Evolutionary conservation across 1,140 invertebrate genomes (phyloP).

Genomic region (Drosophila cardini): DNA sequence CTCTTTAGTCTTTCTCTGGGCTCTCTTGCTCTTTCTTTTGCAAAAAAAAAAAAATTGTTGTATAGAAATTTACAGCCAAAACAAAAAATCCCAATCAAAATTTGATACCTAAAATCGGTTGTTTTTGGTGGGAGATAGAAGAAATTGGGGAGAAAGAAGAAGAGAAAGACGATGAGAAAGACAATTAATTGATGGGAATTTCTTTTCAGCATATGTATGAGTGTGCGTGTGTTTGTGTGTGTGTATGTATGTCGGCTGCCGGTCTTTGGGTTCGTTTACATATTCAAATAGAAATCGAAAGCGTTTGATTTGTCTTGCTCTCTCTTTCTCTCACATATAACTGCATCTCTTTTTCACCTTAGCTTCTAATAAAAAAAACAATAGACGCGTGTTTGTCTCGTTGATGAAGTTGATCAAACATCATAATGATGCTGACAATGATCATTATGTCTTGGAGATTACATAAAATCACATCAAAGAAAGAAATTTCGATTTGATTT

Average conservation of each 20-base stretch:
- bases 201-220: conserved; percentile 51
- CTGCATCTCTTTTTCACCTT: conserved; percentile 1
- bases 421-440: conserved; percentile 3
- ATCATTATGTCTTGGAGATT: conserved; percentile 43
- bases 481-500: conserved; percentile 52
- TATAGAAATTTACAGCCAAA: conserved; percentile 55
- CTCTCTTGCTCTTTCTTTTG: conserved; percentile 16
- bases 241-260: conserved; percentile 45
- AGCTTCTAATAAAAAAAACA: conserved; percentile 75
- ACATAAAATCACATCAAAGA: conserved; percentile 58
- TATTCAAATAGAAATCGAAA: conserved; percentile 83
- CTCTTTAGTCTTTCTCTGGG: conserved; percentile 20
- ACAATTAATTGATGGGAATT: conserved; percentile 81
- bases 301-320: conserved; percentile 63
- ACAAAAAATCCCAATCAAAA: conserved; percentile 29
- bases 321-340: conserved; percentile 1
- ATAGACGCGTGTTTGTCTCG: conserved; percentile 51
- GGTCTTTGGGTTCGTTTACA: conserved; percentile 69
- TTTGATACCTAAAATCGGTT: conserved; percentile 23
- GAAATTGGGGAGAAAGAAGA: conserved; percentile 10
- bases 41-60: conserved; percentile 47
- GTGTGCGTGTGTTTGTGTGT: conserved; percentile 11
- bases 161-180: conserved; percentile 35
- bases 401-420: conserved; percentile 13
- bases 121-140: conserved; percentile 8